Evolutionary conservation across 2,113 vertebrate genomes (phyloP).

Genomic region (Electrona antarctica): DNA sequence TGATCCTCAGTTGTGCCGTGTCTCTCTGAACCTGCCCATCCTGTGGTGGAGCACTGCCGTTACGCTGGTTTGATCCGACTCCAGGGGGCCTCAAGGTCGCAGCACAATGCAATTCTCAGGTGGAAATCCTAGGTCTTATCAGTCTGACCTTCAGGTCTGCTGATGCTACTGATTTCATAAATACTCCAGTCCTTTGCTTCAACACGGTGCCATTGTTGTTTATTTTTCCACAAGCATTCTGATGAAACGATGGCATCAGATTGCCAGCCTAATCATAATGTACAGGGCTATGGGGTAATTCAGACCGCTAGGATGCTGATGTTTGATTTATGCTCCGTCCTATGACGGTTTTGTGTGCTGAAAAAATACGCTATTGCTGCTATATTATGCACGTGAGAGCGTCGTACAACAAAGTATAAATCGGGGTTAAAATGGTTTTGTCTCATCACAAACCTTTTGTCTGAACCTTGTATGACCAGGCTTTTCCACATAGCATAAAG

Average conservation of each 20-base stretch:
- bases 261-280: no score
- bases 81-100: conserved; percentile 74
- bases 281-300: no score
- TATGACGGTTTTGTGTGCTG: no score
- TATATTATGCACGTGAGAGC: no score
- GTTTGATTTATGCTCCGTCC: no score
- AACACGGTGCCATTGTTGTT: conserved; percentile 5
- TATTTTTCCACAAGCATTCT: conserved; percentile 20
- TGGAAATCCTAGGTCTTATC: conserved; percentile 78
- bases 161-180: conserved; percentile 71
- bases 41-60: conserved; percentile 50
- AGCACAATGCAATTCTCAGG: conserved; percentile 69
- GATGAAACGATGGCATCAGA: conserved; percentile 11
- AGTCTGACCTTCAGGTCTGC: conserved; percentile 76
- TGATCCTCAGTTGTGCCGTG: conserved; percentile 67
- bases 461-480: no score
- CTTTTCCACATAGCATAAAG: no score
- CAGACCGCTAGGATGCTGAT: no score
- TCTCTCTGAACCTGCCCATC: conserved; percentile 59
- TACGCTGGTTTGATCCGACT: conserved; percentile 69
- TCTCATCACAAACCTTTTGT: no score
- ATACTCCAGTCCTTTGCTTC: conserved; percentile 43
- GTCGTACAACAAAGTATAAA: no score
- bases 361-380: no score
- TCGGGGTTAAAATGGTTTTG: no score